Percentiles rank a stretch among this genome's conserved stretches.
phyloP scores from a whole-genome alignment of 2,113 vertebrate genomes.

The Tupaia chinensis region DNA sequence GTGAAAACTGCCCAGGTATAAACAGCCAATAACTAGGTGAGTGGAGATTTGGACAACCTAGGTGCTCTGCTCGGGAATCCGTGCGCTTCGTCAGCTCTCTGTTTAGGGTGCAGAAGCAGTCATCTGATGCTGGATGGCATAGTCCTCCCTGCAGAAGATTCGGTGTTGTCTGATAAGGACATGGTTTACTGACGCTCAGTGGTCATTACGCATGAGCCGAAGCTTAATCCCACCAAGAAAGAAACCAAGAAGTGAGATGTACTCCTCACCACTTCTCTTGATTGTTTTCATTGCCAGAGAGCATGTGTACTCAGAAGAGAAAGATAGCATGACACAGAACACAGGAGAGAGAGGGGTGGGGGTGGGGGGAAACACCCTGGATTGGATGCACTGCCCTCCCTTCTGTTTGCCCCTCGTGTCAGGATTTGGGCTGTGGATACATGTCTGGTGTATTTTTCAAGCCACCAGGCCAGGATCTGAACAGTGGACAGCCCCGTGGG shows the following conservation, averaged over 20 bases:
- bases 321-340: too few relatives aligned
- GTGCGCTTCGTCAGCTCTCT: not conserved
- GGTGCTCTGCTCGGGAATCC: not conserved
- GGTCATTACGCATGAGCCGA: not conserved
- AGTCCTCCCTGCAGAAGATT: conserved; percentile 30
- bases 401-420: too few relatives aligned
- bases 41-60: not conserved
- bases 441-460: too few relatives aligned
- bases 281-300: too few relatives aligned
- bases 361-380: too few relatives aligned
- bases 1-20: not conserved
- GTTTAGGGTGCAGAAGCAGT: not conserved
- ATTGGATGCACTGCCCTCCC: too few relatives aligned
- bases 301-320: too few relatives aligned
- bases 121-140: not conserved
- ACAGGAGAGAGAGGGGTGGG: too few relatives aligned
- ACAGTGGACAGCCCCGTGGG: too few relatives aligned
- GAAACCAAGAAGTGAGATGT: conserved; percentile 25
- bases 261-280: not conserved
- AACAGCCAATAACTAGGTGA: not conserved
- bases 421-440: too few relatives aligned
- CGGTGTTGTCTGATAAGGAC: not conserved
- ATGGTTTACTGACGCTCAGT: not conserved
- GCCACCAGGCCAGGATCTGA: too few relatives aligned
- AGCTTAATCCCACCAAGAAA: not conserved